Conservation (phyloP, 2,888 invertebrate species). For the Eumerus sabulonum region DNA sequence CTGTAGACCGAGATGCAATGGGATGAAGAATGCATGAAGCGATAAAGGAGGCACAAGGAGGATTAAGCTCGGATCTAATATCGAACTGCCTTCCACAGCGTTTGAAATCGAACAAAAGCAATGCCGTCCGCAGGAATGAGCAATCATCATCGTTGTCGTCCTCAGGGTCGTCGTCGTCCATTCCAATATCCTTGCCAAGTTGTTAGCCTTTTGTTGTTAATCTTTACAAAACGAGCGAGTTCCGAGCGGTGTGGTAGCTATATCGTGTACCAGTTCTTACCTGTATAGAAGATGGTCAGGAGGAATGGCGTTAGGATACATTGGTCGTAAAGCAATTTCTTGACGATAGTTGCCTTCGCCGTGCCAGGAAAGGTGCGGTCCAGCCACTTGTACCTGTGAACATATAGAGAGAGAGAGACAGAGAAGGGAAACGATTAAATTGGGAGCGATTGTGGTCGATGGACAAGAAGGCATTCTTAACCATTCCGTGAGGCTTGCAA, state of each 20-base stretch:
- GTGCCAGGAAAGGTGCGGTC: conserved; percentile 86
- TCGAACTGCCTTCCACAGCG: conserved; percentile 55
- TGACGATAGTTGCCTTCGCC: conserved; percentile 81
- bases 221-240: conserved; percentile 22
- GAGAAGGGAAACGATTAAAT: conserved; percentile 15
- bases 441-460: background rate
- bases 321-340: conserved; percentile 88
- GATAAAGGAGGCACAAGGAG: conserved; percentile 21
- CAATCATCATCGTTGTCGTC: conserved; percentile 43
- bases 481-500: conserved; percentile 36
- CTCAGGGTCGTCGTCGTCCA: conserved; percentile 15
- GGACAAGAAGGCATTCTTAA: conserved; percentile 21
- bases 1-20: too few species aligned
- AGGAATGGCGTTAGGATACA: conserved; percentile 87
- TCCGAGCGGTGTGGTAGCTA: conserved; percentile 18
- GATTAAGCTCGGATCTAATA: conserved; percentile 49
- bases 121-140: background rate
- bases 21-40: background rate
- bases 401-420: too few species aligned
- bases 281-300: conserved; percentile 85
- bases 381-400: conserved; percentile 90
- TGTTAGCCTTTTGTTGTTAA: conserved; percentile 41
- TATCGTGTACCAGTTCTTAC: conserved; percentile 79
- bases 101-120: too few species aligned
- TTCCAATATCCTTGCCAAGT: conserved; percentile 42